Evolutionary conservation across 2,113 vertebrate genomes (phyloP).

Genomic region (Conger conger): DNA sequence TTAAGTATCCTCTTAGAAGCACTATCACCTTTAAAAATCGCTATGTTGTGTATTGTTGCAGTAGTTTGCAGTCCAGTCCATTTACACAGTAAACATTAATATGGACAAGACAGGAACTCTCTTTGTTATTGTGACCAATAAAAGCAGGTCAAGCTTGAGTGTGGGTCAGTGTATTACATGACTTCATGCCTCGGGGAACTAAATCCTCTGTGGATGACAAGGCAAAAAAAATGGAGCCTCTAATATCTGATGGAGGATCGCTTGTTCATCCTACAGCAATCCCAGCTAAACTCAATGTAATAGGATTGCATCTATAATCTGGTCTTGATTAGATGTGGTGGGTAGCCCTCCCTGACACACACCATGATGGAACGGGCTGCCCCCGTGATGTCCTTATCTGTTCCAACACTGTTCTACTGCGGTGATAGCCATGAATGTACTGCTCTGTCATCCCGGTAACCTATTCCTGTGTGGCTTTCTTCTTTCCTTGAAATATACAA

Average conservation of each 20-base stretch:
- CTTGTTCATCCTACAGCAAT: constrained; percentile 19
- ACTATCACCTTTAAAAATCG: too few relatives aligned
- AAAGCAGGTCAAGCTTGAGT: background rate
- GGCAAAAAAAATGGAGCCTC: background rate
- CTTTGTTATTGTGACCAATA: background rate
- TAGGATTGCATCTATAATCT: constrained; percentile 19
- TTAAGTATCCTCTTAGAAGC: too few relatives aligned
- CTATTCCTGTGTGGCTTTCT: background rate
- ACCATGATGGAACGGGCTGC: background rate
- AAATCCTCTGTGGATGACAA: background rate
- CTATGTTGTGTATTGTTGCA: too few relatives aligned
- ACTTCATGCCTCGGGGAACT: background rate
- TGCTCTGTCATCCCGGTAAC: background rate
- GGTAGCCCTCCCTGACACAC: constrained; percentile 3
- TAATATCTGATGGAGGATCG: constrained; percentile 18
- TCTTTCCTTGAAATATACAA: background rate
- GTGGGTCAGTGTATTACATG: background rate
- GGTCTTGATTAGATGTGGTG: background rate
- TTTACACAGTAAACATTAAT: background rate
- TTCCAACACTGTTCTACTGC: constrained; percentile 3
- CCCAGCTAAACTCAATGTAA: background rate
- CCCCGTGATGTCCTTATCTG: background rate
- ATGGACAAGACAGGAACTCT: background rate
- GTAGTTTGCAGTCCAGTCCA: background rate
- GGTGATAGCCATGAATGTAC: background rate